phyloP scores from a whole-genome alignment of 1,140 invertebrate genomes.

The Geopemphigus sp. region DNA sequence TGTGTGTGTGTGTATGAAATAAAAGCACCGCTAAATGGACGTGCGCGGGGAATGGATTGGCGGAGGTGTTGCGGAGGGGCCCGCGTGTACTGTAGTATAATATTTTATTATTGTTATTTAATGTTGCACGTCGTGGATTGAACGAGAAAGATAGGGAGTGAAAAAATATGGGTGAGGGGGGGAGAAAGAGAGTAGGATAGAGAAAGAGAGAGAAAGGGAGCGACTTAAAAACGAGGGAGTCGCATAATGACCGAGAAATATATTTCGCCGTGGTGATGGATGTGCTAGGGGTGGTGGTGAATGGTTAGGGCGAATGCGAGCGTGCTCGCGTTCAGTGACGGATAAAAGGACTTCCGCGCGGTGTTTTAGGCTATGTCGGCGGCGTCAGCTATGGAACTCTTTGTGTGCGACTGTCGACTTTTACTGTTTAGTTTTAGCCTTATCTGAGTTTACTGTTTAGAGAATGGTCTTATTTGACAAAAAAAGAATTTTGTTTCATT shows the following conservation, averaged over 20 bases:
- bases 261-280: slow-evolving; percentile 37
- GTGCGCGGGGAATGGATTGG: not conserved
- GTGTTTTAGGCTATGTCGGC: not conserved
- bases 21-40: slow-evolving; percentile 14
- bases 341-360: slow-evolving; percentile 27
- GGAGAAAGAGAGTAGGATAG: no score
- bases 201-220: not conserved
- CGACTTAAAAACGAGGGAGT: slow-evolving; percentile 43
- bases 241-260: slow-evolving; percentile 42
- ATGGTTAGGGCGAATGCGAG: not conserved
- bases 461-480: no score
- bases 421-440: no score
- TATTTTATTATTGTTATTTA: slow-evolving; percentile 50
- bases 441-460: no score
- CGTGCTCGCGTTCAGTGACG: not conserved
- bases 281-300: not conserved
- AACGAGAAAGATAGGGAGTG: not conserved
- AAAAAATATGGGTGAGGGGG: not conserved
- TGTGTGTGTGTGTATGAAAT: slow-evolving; percentile 17
- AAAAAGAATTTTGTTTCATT: no score
- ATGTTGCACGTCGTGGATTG: slow-evolving; percentile 44
- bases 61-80: not conserved
- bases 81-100: slow-evolving; percentile 23
- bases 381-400: not conserved
- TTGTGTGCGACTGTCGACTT: not conserved